phyloP scores from a whole-genome alignment of 2,888 invertebrate species.

The Ornithoptera priamus region DNA sequence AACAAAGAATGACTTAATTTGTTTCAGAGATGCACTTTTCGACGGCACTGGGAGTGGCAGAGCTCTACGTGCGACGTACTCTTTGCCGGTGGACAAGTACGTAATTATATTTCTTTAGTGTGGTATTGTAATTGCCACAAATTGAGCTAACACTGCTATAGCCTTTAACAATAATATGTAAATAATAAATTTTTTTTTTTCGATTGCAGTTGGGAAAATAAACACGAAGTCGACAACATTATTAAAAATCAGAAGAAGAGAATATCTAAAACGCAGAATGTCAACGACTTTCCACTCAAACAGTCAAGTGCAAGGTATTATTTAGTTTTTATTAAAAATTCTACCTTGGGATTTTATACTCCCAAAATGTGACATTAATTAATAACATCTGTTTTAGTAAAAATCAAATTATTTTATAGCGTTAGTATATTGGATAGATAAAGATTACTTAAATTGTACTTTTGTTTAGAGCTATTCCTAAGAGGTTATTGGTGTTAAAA shows the following conservation, averaged over 20 bases:
- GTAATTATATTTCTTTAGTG: neutral
- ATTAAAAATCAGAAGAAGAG: conserved; percentile 57
- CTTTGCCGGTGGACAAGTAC: conserved; percentile 23
- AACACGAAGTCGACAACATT: conserved; percentile 50
- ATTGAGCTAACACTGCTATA: too few relatives aligned
- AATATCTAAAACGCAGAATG: conserved; percentile 60
- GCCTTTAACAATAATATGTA: neutral
- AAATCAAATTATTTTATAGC: too few relatives aligned
- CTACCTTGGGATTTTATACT: too few relatives aligned
- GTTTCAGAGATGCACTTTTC: conserved; percentile 21
- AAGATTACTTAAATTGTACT: too few relatives aligned
- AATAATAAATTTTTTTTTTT: neutral
- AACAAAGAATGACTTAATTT: neutral
- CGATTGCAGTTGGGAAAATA: conserved; percentile 48
- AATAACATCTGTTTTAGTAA: too few relatives aligned
- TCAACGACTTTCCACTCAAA: conserved; percentile 47
- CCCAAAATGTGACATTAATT: too few relatives aligned
- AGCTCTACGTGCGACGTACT: conserved; percentile 17
- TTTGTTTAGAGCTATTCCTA: too few relatives aligned
- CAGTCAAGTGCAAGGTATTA: conserved; percentile 48
- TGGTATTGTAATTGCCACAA: too few relatives aligned
- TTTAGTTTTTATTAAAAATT: neutral
- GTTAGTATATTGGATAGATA: too few relatives aligned
- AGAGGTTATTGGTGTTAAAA: too few relatives aligned
- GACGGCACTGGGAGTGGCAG: conserved; percentile 20